Conservation (phyloP, 2,113 vertebrate species). For the Suncus etruscus region DNA sequence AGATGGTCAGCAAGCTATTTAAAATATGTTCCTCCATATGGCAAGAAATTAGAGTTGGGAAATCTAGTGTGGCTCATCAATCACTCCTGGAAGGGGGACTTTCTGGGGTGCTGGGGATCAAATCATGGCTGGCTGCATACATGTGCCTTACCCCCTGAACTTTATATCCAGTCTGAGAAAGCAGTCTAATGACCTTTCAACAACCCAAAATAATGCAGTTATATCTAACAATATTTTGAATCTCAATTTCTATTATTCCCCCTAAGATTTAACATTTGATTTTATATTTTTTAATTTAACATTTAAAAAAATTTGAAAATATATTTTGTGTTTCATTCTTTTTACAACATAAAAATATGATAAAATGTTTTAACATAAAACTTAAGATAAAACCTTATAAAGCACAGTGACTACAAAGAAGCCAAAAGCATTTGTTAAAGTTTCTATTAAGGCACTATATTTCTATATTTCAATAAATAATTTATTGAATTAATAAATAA, state of each 20-base stretch:
- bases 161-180: too few relatives aligned
- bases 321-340: conserved; percentile 34
- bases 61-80: too few relatives aligned
- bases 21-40: conserved; percentile 5
- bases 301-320: neutral
- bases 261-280: neutral
- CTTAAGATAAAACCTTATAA: neutral
- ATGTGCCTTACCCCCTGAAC: too few relatives aligned
- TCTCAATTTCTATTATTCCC: conserved; percentile 33
- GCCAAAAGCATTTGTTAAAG: too few relatives aligned
- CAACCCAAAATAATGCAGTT: neutral
- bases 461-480: too few relatives aligned
- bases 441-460: too few relatives aligned
- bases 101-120: too few relatives aligned
- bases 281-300: neutral
- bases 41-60: neutral
- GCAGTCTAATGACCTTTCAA: conserved; percentile 21
- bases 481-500: too few relatives aligned
- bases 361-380: neutral
- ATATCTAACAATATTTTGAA: neutral
- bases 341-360: neutral
- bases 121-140: too few relatives aligned
- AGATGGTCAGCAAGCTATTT: neutral
- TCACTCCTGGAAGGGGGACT: too few relatives aligned
- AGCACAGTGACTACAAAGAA: neutral